These are phyloP conservation scores for Morpho achilles DNA, from an alignment of 2,888 invertebrate species.

Conservation along the genomic window DNA sequence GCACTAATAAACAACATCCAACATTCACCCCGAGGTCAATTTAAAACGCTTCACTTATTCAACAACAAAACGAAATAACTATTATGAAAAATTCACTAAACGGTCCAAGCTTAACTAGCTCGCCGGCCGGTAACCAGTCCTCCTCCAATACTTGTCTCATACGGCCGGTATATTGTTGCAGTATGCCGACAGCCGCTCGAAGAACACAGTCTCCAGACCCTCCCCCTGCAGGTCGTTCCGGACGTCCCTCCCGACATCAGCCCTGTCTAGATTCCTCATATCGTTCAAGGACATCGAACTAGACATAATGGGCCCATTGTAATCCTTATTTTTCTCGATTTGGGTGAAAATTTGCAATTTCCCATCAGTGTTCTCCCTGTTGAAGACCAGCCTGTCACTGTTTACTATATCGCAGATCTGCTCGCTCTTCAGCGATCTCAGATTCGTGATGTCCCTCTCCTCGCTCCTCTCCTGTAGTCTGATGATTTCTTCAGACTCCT, in stretches of 20 bases:
- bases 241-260: conserved; percentile 39
- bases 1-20: no score
- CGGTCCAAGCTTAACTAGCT: conserved; percentile 10
- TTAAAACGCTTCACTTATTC: no score
- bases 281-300: conserved; percentile 41
- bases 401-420: conserved; percentile 28
- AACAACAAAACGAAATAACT: no score
- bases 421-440: conserved; percentile 42
- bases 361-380: conserved; percentile 53
- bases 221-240: conserved; percentile 47
- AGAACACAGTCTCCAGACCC: conserved; percentile 50
- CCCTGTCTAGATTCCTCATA: conserved; percentile 46
- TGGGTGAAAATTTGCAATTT: conserved; percentile 62
- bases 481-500: conserved; percentile 32
- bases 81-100: conserved; percentile 10
- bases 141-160: conserved; percentile 30
- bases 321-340: conserved; percentile 49
- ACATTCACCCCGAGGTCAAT: no score
- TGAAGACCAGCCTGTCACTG: conserved; percentile 34
- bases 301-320: conserved; percentile 35
- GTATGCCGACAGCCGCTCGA: conserved; percentile 58
- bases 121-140: conserved; percentile 4
- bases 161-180: conserved; percentile 59
- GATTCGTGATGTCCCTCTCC: conserved; percentile 45
- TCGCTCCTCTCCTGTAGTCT: conserved; percentile 28